Evolutionary conservation across 2,888 invertebrate genomes (phyloP).

Genomic region (Cosmia pyralina): DNA sequence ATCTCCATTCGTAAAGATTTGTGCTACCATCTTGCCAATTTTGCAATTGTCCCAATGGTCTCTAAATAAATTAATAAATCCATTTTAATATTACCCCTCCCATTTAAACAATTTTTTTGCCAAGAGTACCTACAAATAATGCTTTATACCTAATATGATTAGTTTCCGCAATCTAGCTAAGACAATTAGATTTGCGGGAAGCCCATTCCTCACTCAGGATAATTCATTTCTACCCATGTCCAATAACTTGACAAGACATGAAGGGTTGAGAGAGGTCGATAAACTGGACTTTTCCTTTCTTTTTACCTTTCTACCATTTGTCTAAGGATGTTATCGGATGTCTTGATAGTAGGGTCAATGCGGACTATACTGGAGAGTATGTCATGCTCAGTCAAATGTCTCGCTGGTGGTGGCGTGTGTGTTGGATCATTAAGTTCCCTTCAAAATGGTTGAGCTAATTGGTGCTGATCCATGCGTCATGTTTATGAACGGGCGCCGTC

Average conservation of each 20-base stretch:
- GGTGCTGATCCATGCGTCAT: too few species aligned
- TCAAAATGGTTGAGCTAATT: too few species aligned
- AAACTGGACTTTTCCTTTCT: constrained; percentile 2
- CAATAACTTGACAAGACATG: constrained; percentile 29
- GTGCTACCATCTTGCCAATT: too few species aligned
- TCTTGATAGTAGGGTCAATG: background rate
- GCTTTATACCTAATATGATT: background rate
- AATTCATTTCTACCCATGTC: constrained; percentile 49
- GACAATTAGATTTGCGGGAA: constrained; percentile 25
- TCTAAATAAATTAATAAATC: background rate
- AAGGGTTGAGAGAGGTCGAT: constrained; percentile 25
- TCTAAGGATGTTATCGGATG: background rate
- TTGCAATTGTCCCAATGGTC: too few species aligned
- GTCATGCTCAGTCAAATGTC: too few species aligned
- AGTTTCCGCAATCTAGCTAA: background rate
- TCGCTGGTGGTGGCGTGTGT: too few species aligned
- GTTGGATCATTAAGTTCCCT: too few species aligned
- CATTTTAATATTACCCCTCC: background rate
- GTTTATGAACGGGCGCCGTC: too few species aligned
- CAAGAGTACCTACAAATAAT: background rate
- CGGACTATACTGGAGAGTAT: too few species aligned
- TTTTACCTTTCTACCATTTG: constrained; percentile 4
- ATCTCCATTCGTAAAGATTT: background rate
- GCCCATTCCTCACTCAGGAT: constrained; percentile 19
- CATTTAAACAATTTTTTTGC: background rate